Evolutionary conservation across 2,888 invertebrate genomes (phyloP).

Genomic region (Liopterus haemorrhoidalis): DNA sequence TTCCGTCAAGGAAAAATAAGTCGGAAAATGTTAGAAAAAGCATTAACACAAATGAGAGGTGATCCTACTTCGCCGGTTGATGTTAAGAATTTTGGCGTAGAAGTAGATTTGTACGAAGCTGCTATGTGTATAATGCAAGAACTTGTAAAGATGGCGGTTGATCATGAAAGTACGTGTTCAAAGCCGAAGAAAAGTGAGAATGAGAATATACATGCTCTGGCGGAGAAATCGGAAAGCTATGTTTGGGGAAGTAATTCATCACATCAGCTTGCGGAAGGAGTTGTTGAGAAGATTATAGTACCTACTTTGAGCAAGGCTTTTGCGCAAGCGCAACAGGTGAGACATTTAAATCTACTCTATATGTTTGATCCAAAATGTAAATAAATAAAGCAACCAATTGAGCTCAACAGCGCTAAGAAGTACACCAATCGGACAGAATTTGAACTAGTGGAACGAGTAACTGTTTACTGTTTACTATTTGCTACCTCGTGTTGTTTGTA

Average conservation of each 20-base stretch:
- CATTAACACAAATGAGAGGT: conserved; percentile 37
- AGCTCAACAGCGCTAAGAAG: too few relatives aligned
- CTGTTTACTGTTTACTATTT: too few relatives aligned
- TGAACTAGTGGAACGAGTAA: too few relatives aligned
- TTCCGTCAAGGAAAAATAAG: conserved; percentile 30
- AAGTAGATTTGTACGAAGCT: conserved; percentile 47
- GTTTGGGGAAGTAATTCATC: conserved; percentile 63
- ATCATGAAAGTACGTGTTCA: conserved; percentile 41
- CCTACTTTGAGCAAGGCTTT: conserved; percentile 55
- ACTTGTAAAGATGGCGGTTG: conserved; percentile 45
- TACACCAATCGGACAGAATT: too few relatives aligned
- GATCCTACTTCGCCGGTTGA: conserved; percentile 30
- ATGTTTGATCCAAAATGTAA: too few relatives aligned
- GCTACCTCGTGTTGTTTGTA: too few relatives aligned
- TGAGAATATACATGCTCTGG: conserved; percentile 8
- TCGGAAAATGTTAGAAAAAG: conserved; percentile 39
- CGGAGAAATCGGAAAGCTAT: conserved; percentile 50
- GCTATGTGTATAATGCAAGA: conserved; percentile 53
- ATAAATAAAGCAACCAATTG: too few relatives aligned
- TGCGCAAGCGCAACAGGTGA: conserved; percentile 53
- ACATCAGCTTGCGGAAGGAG: conserved; percentile 57
- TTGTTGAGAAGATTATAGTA: conserved; percentile 53
- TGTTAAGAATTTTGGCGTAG: conserved; percentile 26
- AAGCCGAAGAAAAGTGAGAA: conserved; percentile 15
- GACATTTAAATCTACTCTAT: not conserved